Evolutionary conservation across 1,140 invertebrate species (phyloP).

Genomic region (Portunus trituberculatus): DNA sequence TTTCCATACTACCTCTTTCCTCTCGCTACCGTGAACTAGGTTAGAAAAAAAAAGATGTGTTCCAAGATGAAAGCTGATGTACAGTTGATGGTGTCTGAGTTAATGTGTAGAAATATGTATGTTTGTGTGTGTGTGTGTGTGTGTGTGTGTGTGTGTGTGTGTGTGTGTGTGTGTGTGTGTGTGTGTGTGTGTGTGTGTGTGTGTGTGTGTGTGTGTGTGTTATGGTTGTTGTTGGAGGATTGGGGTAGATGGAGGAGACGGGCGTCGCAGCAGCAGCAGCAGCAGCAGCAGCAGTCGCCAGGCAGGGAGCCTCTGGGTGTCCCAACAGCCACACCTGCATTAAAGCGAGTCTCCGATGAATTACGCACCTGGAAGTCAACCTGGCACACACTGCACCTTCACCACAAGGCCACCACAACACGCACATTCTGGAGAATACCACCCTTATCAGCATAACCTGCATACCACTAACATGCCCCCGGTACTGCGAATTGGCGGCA

Average conservation of each 20-base stretch:
- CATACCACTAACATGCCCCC: constrained; percentile 39
- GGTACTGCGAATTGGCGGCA: constrained; percentile 40
- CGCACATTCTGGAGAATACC: background rate
- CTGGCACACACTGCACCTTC: background rate
- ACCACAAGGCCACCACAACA: background rate
- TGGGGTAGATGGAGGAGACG: background rate
- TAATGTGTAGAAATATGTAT: background rate
- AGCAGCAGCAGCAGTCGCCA: background rate
- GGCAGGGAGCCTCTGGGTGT: background rate
- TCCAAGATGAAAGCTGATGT: background rate
- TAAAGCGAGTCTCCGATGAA: constrained; percentile 66
- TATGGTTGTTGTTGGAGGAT: too few species aligned
- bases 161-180: constrained; percentile 35
- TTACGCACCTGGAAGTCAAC: background rate
- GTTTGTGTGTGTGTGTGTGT: constrained; percentile 44
- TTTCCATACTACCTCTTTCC: background rate
- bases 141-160: constrained; percentile 49
- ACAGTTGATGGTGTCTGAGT: background rate
- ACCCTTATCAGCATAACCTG: background rate
- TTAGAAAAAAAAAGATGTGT: background rate
- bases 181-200: background rate
- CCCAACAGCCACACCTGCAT: constrained; percentile 58
- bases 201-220: background rate
- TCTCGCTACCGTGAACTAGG: background rate
- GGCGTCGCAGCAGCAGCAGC: background rate